phyloP scores from a whole-genome alignment of 1,140 invertebrate genomes.

The Bombus difficillimus region DNA sequence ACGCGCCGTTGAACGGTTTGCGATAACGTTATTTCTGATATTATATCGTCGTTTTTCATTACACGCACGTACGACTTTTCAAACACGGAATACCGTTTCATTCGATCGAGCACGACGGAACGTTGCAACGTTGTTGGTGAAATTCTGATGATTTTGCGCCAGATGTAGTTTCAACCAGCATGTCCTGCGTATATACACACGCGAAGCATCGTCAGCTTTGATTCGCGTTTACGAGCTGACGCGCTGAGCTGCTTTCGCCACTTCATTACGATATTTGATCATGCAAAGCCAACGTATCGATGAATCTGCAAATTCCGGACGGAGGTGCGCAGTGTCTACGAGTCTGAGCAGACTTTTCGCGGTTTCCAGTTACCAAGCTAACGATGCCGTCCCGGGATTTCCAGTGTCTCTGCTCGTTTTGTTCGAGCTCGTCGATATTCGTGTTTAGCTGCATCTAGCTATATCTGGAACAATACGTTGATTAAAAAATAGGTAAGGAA shows the following conservation, averaged over 20 bases:
- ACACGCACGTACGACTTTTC: neutral
- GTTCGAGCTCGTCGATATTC: constrained; percentile 8
- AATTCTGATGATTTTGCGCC: constrained; percentile 5
- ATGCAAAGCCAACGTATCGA: constrained; percentile 46
- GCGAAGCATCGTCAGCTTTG: constrained; percentile 29
- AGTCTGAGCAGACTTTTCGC: constrained; percentile 16
- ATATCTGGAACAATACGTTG: neutral
- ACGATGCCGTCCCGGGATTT: neutral
- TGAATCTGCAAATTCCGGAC: constrained; percentile 40
- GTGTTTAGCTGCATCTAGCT: neutral
- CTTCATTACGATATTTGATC: constrained; percentile 72
- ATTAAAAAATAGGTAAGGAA: neutral
- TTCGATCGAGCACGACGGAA: neutral
- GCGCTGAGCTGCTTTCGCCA: constrained; percentile 52
- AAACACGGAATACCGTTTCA: neutral
- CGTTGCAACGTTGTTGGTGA: neutral
- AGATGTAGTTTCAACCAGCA: neutral
- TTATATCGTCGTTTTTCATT: neutral
- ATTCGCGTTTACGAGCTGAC: constrained; percentile 35
- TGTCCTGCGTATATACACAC: neutral
- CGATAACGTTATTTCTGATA: neutral
- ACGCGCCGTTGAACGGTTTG: neutral
- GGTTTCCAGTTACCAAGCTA: neutral
- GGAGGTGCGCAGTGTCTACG: neutral
- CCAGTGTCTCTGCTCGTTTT: constrained; percentile 1